Evolutionary conservation across 2,113 vertebrate genomes (phyloP).

Genomic region (Nipponia nippon): DNA sequence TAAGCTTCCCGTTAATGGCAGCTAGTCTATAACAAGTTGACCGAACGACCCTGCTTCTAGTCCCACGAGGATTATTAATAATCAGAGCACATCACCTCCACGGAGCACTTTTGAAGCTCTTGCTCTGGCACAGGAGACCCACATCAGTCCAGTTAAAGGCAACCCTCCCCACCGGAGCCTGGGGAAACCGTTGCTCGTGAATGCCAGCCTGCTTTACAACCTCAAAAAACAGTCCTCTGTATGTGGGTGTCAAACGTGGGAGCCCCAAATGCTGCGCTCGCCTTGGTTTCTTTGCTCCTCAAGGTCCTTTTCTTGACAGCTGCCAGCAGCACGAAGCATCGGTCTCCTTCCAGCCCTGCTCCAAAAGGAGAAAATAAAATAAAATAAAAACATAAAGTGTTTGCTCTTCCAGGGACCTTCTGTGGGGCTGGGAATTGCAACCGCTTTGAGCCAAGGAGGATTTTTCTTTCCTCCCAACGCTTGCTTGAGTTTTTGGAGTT

Average conservation of each 20-base stretch:
- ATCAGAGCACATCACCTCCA: neutral
- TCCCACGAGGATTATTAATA: neutral
- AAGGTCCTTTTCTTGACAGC: neutral
- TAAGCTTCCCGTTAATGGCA: neutral
- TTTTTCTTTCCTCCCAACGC: neutral
- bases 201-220: neutral
- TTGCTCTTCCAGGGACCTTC: neutral
- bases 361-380: neutral
- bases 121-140: accelerated
- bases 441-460: neutral
- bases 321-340: accelerated
- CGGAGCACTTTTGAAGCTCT: neutral
- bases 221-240: accelerated
- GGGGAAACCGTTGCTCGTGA: neutral
- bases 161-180: neutral
- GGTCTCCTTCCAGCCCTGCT: neutral
- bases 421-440: neutral
- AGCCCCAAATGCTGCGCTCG: neutral
- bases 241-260: accelerated
- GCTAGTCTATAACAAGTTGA: neutral
- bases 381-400: neutral
- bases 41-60: neutral
- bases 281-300: neutral
- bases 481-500: neutral
- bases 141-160: neutral